Conservation (phyloP, 1,140 invertebrate genomes). For the Pygmarrhopalites habei region DNA sequence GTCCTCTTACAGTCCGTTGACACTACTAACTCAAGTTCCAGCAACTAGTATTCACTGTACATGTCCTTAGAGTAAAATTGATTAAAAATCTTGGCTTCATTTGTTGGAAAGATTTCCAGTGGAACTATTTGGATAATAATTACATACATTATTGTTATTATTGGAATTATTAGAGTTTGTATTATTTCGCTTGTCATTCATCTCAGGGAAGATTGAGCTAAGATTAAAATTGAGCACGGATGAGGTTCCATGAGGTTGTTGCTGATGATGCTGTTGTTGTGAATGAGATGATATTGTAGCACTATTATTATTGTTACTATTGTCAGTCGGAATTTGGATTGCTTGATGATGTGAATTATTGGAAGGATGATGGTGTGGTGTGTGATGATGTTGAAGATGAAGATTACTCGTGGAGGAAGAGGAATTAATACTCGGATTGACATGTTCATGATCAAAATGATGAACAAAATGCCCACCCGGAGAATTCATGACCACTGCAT, state of each 20-base stretch:
- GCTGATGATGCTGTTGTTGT: conserved; percentile 11
- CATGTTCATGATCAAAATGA: conserved; percentile 2
- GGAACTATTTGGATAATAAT: not conserved
- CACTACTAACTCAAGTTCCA: too few relatives aligned
- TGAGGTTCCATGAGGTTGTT: conserved; percentile 2
- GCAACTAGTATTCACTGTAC: too few relatives aligned
- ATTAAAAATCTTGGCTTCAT: not conserved
- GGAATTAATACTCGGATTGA: not conserved
- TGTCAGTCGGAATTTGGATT: conserved; percentile 2
- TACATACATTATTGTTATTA: not conserved
- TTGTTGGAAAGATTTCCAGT: not conserved
- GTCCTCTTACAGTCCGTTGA: too few relatives aligned
- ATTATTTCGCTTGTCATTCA: conserved; percentile 30
- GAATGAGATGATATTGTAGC: not conserved
- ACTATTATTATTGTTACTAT: not conserved
- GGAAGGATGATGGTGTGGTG: not conserved
- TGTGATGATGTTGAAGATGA: not conserved
- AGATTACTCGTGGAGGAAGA: too few relatives aligned
- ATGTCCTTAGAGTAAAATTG: not conserved
- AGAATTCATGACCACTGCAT: not conserved
- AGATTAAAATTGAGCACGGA: conserved; percentile 38
- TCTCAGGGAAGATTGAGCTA: conserved; percentile 38
- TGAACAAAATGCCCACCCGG: not conserved
- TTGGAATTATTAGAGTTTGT: conserved; percentile 1
- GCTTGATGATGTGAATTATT: conserved; percentile 10